Evolutionary conservation across 1,140 invertebrate species (phyloP), one percentile per base, ranked within the genome.

Genomic region (Aphidius ervi): DNA sequence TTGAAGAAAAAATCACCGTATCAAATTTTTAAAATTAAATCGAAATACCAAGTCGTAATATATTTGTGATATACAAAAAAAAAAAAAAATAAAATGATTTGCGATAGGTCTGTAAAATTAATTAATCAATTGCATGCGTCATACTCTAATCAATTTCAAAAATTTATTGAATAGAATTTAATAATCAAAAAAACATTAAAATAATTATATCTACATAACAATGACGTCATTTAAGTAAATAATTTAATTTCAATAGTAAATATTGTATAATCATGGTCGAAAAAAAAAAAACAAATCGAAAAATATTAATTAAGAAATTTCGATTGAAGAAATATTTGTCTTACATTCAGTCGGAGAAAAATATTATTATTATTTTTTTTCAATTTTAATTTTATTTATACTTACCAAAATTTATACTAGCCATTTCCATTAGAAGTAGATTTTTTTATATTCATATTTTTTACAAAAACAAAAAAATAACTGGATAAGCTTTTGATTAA

Each of bases 51-150:
- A 62, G 60, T 62, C 60, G 57, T 62, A 50, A 62, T 57, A 58
- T 49, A 57, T 62, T 62, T 62, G 60, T 62, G 60, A 62, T 62
- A 61, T 56, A 50, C 56, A 61, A 50, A 48, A 50, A 56, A 16
- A 48, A 50, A 56, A 16, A 57, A 20, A 40, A 42, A 57, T 57
- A 55, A 53, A 57, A 62, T 54, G 60, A 62, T 62, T 39, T 16
- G 40, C 23, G 40, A 54, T 57, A 62, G 45, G 60, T 57, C 60
- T 62, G 59, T 62, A 62, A 57, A 50, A 62, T 62, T 62, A 50
- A 62, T 62, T 62, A 62, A 62, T 56, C 60, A 57, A 62, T 62
- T 57, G 60, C 60, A 62, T 62, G 60, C 60, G 55, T 62, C 60
- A 53, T 62, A 62, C 53, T 62, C 55, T 62, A 62, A 62, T 62